Evolutionary conservation across 2,113 vertebrate genomes (phyloP), one percentile per base, ranked within the genome.

Genomic region (cat (Felis catus)): DNA sequence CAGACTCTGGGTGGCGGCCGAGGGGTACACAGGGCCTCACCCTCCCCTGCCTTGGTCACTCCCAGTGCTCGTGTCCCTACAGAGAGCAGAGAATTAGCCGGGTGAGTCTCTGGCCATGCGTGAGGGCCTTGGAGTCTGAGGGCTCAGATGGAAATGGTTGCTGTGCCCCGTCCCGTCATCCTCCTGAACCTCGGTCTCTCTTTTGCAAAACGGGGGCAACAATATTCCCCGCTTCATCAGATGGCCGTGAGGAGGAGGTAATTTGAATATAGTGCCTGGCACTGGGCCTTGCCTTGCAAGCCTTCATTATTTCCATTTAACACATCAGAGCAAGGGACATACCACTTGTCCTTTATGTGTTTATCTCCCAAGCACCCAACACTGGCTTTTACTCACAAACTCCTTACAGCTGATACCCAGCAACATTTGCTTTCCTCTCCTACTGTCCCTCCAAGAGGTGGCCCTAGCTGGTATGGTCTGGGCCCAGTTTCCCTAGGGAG

Each of bases 71-170:
- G 1, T n/a, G 29, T 1, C 68, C 19, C 70, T n/a, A 7, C 27
- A 23, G 15, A 93, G 86, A 58, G 61, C 25, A 83, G 91, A 88
- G n/a, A 84, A 48, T 16, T 63, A 41, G 63, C 33, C 19, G 29
- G 61, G 33, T 21, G n/a, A 25, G 27, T 25, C 33, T n/a, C 74
- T 29, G n/a, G 61, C 51, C 33, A 13, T 0, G 1, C 0, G 5
- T 0, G 3, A 36, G 51, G 89, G 7, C 65, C 41, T 23, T 18
- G 63, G 18, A 41, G 25, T 12, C 76, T 6, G 51, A 91, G 82
- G 45, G 21, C 36, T 15, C 3, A 4, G 3, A 29, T 33, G 89
- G n/a, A 74, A 41, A 13, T 13, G n/a, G 27, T 19, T 7, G 29
- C 31, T 1, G 1, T 29, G 61, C 21, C 14, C n/a, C 39, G 3